phyloP scores from a whole-genome alignment of 2,797 vertebrate genomes.

The Sphenodon punctatus region DNA sequence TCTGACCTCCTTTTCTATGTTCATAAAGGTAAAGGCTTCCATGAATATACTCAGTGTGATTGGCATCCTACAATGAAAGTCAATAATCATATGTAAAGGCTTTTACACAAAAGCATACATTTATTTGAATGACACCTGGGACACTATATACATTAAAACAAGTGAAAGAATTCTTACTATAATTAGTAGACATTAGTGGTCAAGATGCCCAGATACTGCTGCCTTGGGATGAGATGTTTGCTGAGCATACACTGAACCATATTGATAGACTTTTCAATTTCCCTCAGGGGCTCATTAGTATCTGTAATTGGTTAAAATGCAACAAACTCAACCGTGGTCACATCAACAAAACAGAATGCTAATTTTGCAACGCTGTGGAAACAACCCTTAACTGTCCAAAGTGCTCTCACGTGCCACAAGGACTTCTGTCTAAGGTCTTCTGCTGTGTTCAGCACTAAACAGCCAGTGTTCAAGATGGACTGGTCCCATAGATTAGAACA shows the following conservation, averaged over 20 bases:
- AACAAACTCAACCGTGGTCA: slow-evolving; percentile 20
- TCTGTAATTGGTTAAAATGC: slow-evolving; percentile 16
- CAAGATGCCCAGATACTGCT: slow-evolving; percentile 8
- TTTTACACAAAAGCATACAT: background rate
- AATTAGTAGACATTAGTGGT: slow-evolving; percentile 43
- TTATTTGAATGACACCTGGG: background rate
- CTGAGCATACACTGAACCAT: background rate
- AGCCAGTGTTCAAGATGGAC: background rate
- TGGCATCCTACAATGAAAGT: background rate
- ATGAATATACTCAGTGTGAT: background rate
- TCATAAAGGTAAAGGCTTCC: background rate
- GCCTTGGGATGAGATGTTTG: background rate
- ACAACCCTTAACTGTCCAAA: background rate
- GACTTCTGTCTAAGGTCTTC: background rate
- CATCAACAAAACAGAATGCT: slow-evolving; percentile 5
- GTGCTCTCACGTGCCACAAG: background rate
- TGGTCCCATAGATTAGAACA: background rate
- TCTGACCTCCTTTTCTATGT: background rate
- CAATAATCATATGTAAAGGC: background rate
- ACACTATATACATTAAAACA: background rate
- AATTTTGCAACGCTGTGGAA: slow-evolving; percentile 42
- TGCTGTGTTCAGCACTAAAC: too few species aligned
- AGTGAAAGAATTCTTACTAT: slow-evolving; percentile 7
- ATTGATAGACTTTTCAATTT: background rate
- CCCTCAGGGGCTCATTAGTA: slow-evolving; percentile 14